Evolutionary conservation across 2,797 vertebrate genomes (phyloP), one percentile per base, ranked within the genome.

Genomic region (Triplophysa yarkandensis): DNA sequence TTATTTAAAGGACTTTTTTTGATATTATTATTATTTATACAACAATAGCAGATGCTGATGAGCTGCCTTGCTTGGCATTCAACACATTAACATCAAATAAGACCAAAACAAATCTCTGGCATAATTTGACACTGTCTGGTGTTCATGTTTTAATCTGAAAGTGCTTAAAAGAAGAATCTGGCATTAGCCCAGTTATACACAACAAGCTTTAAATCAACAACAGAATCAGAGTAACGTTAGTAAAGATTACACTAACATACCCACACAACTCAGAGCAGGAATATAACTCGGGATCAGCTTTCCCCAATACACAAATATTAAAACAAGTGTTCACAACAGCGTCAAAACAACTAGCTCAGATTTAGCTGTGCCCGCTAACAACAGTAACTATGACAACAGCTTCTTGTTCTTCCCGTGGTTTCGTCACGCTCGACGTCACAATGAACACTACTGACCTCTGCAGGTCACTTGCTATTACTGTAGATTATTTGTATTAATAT

Each of bases 341-440:
- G 27, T 75, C 52, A 54, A 55, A 25, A 23, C 48, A 44, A 44
- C 36, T 30, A 64, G 67, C 34, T 27, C 21, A 69, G 32, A 55
- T 44, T n/a, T 44, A 75, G 52, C 60, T 30, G 36, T 30, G 19
- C 28, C 43, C 17, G 68, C 44, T 25, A 76, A 78, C 78, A 77
- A 78, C 76, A n/a, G 76, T 82, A 67, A 30, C 73, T 71, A 67
- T 70, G 30, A 61, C 44, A 82, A 78, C 76, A 28, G 21, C 16
- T 34, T 50, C 17, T 27, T n/a, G 10, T 71, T 70, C 41, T 58
- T 50, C 23, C 10, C 34, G 4, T 39, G n/a, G n/a, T 64, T 41
- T 1, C 19, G 25, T 21, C 1, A 9, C 25, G 3, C 23, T 60
- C 5, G 48, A 27, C 4, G 5, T 13, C 14, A n/a, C 30, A 4